Base-by-base conservation (phyloP, 2,797 vertebrate species). In the Hydrolagus colliei region DNA sequence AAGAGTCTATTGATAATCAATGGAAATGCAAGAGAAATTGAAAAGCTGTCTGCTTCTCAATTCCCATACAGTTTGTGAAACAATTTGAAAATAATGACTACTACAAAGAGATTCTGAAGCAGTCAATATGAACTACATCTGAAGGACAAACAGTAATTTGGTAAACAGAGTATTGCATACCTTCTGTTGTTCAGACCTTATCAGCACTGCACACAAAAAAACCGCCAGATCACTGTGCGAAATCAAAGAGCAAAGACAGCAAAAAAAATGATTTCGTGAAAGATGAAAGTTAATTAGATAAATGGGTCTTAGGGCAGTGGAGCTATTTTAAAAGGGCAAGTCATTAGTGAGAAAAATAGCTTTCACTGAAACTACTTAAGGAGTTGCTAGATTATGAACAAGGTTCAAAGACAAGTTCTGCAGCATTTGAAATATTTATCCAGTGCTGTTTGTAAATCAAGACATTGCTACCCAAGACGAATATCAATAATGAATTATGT, bases 61-160 rank as follows among this genome's bases (percentile, higher is more conserved):
- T 96, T 97, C 96, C 94, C 87, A 92, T 94, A 94, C 95, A 94
- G 95, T 96, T 97, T 96, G 95, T 96, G 95, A 96, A 97, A 98
- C 96, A 97, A 96, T 98, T 97, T 97, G 95, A 97, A 97, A 97
- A 97, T 97, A 98, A 97, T 94, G 94, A 96, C 93, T 94, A 94
- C 91, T 92, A 94, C 93, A 93, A 95, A 95, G 90, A 90, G 90
- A 92, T 92, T 95, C 93, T 94, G 93, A 94, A 93, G 87, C 91
- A 94, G 96, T 98, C 96, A 94, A 98, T 98, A 98, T 93, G 92
- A 94, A 93, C 94, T 94, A 91, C 87, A 88, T 88, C 92, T 98
- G 96, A 97, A 98, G 97, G 97, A 94, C 97, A 96, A 97, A 97
- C 92, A 94, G 92, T 92, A 93, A 91, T 92, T 91, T 91, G 92